phyloP scores from a whole-genome alignment of 2,797 vertebrate genomes.

The Numenius phaeopus region DNA sequence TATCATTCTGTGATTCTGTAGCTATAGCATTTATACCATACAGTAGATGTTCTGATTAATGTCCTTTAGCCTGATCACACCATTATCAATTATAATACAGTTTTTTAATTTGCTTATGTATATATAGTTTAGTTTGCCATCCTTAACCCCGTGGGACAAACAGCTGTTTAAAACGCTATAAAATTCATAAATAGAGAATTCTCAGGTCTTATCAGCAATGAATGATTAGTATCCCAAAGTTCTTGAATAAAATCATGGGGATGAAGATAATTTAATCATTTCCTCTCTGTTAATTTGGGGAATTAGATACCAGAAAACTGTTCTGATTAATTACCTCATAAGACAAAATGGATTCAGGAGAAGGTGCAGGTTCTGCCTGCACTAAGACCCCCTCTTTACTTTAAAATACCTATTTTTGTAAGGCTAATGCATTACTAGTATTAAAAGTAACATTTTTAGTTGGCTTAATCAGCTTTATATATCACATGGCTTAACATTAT shows the following conservation, averaged over 20 bases:
- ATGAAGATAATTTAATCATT: background rate
- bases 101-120: background rate
- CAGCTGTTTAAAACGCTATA: rapidly evolving
- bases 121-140: background rate
- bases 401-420: background rate
- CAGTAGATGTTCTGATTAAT: background rate
- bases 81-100: background rate
- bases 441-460: background rate
- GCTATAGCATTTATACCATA: background rate
- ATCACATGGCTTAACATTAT: background rate
- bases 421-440: background rate
- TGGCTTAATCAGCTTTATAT: background rate
- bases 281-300: background rate
- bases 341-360: background rate
- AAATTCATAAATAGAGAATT: background rate
- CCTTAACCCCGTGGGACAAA: background rate
- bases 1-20: too few relatives aligned
- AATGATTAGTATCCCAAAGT: background rate
- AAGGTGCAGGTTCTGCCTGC: background rate
- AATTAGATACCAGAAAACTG: background rate
- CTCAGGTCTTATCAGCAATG: background rate
- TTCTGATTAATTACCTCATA: background rate
- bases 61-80: background rate
- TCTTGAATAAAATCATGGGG: background rate
- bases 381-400: background rate